Evolutionary conservation across 2,797 vertebrate species (phyloP).

Genomic region (Lacerta viridis): DNA sequence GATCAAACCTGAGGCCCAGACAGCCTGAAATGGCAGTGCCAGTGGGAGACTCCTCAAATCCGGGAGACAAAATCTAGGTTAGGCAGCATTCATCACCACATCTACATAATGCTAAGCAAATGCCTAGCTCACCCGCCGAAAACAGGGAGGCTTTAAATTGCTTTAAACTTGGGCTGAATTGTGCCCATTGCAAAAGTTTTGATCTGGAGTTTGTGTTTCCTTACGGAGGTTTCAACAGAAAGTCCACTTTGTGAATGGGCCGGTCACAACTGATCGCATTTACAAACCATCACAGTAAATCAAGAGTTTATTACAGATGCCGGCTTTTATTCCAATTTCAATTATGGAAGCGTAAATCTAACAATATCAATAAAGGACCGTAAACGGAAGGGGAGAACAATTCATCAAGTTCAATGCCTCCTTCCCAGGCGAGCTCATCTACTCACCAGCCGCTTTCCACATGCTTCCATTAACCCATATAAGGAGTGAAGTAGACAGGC

Average conservation of each 20-base stretch:
- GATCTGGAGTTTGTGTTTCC: not conserved
- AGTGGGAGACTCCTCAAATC: not conserved
- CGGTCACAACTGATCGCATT: not conserved
- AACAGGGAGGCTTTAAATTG: not conserved
- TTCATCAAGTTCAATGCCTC: constrained; percentile 14
- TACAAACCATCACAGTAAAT: constrained; percentile 15
- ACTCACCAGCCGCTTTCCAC: constrained; percentile 8
- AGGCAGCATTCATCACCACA: not conserved
- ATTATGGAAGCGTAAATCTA: constrained; percentile 31
- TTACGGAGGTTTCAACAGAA: not conserved
- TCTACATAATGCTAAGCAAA: not conserved
- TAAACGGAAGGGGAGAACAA: constrained; percentile 15
- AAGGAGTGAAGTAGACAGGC: constrained; percentile 9
- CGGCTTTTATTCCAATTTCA: constrained; percentile 36
- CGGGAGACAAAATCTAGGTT: not conserved
- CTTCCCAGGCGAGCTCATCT: constrained; percentile 12
- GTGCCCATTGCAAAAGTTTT: not conserved
- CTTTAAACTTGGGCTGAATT: not conserved
- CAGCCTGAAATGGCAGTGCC: not conserved
- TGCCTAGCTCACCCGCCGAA: not conserved
- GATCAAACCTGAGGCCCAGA: not conserved
- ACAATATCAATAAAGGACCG: constrained; percentile 34
- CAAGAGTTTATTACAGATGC: constrained; percentile 32
- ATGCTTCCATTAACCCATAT: constrained; percentile 31
- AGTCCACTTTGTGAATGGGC: not conserved